Base-by-base conservation (phyloP, 2,113 vertebrate species). In the Chitala chitala region DNA sequence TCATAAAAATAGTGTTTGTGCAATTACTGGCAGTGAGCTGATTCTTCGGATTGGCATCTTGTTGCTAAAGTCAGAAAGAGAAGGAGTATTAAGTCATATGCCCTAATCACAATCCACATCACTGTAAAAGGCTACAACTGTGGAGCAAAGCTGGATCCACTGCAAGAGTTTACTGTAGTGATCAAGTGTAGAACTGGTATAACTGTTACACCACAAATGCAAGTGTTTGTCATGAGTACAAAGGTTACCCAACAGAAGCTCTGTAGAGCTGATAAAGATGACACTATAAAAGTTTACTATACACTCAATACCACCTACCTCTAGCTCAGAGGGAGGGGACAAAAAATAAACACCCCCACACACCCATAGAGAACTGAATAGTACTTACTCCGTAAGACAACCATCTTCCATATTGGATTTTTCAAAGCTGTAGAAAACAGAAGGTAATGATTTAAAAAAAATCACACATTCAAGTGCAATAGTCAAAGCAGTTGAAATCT, bases 11-110 rank as follows among this genome's bases (percentile, higher is more conserved):
- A 29, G 4, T 3, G 36, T 3, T 48, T 9, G 1, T 64, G 3
- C 3, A 80, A 93, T 91, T 85, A 98, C 95, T 0, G 95, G 95
- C 50, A 98, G 82, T 0, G 94, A 97, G 76, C 91, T 86, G 81
- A 91, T 93, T 80, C 94, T 92, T 72, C 92, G 83, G 80, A 95
- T 85, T 0, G 91, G 83, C 78, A 91, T 78, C 68, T 83, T 92
- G 15, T 89, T 89, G 5, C 84, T 86, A 81, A 51, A 64, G 53
- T 36, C 56, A 71, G 77, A 40, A 40, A 50, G 15, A 5, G 70
- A 42, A 3, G 26, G 20, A 22, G 36, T 31, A 29, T 10, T 44
- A 6, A 73, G 55, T 46, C 22, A 33, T 2, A 50, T 12, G 7
- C 31, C 53, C 38, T 46, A 75, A 29, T 81, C 12, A n/a, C 17